Base-by-base conservation (phyloP, 1,140 invertebrate species). In the Bombus soroeensis region DNA sequence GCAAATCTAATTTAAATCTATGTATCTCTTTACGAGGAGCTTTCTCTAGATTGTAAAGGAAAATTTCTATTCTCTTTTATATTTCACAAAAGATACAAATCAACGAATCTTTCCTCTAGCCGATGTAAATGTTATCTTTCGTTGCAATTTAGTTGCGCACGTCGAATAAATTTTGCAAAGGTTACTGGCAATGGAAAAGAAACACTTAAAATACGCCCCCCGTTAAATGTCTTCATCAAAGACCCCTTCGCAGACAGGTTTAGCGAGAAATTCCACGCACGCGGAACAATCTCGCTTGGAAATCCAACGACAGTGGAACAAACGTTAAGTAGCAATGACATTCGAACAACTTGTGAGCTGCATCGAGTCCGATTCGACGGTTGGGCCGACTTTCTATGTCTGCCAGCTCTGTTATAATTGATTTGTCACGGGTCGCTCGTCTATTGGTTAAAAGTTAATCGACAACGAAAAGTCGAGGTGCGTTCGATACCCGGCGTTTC, bases 401-500 rank as follows among this genome's bases (percentile, higher is more conserved):
- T 72, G 28, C 28, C 43, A 32, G 37, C 4, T 34, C 64, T 68
- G 62, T 87, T 85, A 85, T 87, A 89, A 89, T 89, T 89, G 87
- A 89, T 90, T 88, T 77, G 87, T 88, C 87, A 88, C 83, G 74
- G 79, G 15, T 43, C 78, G 79, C 15, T 25, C 77, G 82, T n/a
- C 77, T 79, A 82, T 88, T 88, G 88, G 78, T 81, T 79, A 37
- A 85, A 83, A 70, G 77, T 79, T 83, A 81, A 87, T 84, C 85
- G 88, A 87, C 89, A 81, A 88, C 72, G 88, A 88, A 89, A 89
- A 89, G 87, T 71, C 32, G 66, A 8, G 1, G 66, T 15, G 22
- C 84, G 43, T 59, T 39, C 62, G 43, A 37, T 73, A 64, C 18
- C 64, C 66, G 13, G 25, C 32, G 32, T 15, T 37, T 68, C 18